phyloP scores from a whole-genome alignment of 2,113 vertebrate genomes.

The Oxygymnocypris stewartii region DNA sequence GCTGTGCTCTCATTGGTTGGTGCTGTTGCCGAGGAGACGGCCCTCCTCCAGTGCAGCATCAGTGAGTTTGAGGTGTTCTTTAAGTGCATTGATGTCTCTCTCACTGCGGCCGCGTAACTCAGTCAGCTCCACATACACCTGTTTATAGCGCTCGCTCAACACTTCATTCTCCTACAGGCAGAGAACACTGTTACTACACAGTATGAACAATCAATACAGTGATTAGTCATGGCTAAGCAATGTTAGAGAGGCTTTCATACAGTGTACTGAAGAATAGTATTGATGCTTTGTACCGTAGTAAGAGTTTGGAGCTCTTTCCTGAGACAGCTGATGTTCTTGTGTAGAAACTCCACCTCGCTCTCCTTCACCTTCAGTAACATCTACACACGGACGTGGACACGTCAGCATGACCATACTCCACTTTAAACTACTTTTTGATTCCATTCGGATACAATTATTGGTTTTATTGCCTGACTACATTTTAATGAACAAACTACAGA shows the following conservation, averaged over 20 bases:
- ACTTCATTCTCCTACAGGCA: conserved; percentile 83
- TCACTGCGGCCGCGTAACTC: conserved; percentile 80
- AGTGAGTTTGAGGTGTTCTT: conserved; percentile 85
- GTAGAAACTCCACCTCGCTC: conserved; percentile 86
- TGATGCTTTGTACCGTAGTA: no score
- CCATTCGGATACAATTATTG: neutral
- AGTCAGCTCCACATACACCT: conserved; percentile 85
- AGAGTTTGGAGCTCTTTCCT: conserved; percentile 86
- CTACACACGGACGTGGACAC: conserved; percentile 64
- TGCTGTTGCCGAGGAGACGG: conserved; percentile 67
- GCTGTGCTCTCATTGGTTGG: conserved; percentile 61
- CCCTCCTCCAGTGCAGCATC: conserved; percentile 84
- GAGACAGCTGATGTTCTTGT: conserved; percentile 89
- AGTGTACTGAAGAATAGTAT: no score
- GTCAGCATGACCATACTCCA: neutral
- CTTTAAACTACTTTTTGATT: neutral
- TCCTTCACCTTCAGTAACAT: conserved; percentile 87
- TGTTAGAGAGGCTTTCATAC: no score
- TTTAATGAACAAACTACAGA: neutral
- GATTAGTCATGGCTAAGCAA: neutral
- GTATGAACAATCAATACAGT: neutral
- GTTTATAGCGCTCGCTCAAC: conserved; percentile 85
- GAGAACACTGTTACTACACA: neutral
- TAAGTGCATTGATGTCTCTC: conserved; percentile 84
- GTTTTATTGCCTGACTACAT: no score